These are phyloP conservation scores for Platygyra sinensis DNA, from an alignment of 64 coral and sea anemone genomes.

Conservation along the genomic window DNA sequence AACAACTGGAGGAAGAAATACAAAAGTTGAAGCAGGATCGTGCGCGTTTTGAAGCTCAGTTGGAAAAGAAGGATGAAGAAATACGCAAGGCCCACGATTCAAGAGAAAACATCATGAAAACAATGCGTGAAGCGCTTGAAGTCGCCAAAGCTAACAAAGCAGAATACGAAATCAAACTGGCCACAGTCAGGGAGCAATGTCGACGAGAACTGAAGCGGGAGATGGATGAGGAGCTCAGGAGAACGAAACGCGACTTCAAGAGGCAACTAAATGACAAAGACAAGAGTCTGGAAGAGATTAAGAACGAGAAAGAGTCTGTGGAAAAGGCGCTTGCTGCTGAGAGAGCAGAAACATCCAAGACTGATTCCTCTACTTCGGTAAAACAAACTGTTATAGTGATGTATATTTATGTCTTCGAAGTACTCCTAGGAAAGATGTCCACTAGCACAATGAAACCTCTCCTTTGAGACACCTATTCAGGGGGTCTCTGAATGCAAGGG, in stretches of 20 bases:
- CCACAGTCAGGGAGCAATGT: conserved; percentile 26
- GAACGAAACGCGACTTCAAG: conserved; percentile 43
- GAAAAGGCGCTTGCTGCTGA: conserved; percentile 43
- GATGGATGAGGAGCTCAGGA: conserved; percentile 33
- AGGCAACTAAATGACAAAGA: conserved; percentile 47
- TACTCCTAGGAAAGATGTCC: background rate
- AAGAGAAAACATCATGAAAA: conserved; percentile 53
- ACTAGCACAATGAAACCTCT: no score
- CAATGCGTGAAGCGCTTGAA: conserved; percentile 48
- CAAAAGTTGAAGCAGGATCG: conserved; percentile 27
- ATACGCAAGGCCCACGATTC: conserved; percentile 30
- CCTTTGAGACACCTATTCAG: no score
- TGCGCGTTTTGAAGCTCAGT: background rate
- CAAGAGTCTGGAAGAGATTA: conserved; percentile 37
- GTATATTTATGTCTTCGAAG: background rate
- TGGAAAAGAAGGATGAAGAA: conserved; percentile 45
- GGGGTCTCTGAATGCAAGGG: no score
- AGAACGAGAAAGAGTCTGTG: conserved; percentile 41
- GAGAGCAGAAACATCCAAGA: conserved; percentile 33
- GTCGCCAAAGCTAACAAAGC: conserved; percentile 55
- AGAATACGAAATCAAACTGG: conserved; percentile 46
- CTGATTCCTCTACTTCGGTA: conserved; percentile 38
- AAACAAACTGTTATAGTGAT: background rate
- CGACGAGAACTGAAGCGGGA: conserved; percentile 1
- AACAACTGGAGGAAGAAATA: conserved; percentile 61